Evolutionary conservation across 1,140 invertebrate genomes (phyloP).

Genomic region (Anadara kagoshimensis): DNA sequence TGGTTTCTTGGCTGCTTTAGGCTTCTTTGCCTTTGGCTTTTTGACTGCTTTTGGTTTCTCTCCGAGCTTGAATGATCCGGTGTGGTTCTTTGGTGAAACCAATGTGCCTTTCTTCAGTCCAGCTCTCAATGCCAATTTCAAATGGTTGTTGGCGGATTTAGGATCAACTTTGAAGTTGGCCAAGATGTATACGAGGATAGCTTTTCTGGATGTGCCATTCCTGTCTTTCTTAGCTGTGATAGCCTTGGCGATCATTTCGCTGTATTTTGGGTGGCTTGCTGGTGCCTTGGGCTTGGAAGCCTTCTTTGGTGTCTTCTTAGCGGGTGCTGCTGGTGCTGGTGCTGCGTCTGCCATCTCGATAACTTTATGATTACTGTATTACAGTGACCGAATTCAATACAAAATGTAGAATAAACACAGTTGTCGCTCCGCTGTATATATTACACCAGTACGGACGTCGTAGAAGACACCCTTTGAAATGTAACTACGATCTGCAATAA

Average conservation of each 20-base stretch:
- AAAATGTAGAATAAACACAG: too few species aligned
- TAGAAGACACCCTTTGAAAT: too few species aligned
- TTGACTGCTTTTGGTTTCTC: constrained; percentile 51
- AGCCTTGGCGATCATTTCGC: constrained; percentile 59
- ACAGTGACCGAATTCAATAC: too few species aligned
- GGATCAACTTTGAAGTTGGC: constrained; percentile 70
- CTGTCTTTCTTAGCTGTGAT: constrained; percentile 58
- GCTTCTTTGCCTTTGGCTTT: constrained; percentile 53
- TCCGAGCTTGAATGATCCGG: constrained; percentile 72
- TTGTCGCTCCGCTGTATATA: too few species aligned
- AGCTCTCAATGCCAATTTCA: constrained; percentile 62
- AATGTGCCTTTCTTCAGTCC: constrained; percentile 60
- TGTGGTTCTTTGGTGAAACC: constrained; percentile 69
- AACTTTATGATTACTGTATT: too few species aligned
- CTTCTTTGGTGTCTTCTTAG: constrained; percentile 49
- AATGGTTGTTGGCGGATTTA: constrained; percentile 58
- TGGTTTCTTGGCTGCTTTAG: constrained; percentile 47
- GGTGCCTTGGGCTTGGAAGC: constrained; percentile 63
- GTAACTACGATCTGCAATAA: too few species aligned
- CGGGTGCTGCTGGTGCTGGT: constrained; percentile 26
- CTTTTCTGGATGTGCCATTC: constrained; percentile 66
- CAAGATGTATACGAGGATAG: constrained; percentile 71
- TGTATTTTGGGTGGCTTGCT: constrained; percentile 61
- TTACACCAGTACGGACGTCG: too few species aligned
- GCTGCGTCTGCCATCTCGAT: constrained; percentile 34